These are phyloP conservation scores for Melangyna quadrimaculata DNA, from an alignment of 2,888 invertebrate genomes.

Conservation along the genomic window DNA sequence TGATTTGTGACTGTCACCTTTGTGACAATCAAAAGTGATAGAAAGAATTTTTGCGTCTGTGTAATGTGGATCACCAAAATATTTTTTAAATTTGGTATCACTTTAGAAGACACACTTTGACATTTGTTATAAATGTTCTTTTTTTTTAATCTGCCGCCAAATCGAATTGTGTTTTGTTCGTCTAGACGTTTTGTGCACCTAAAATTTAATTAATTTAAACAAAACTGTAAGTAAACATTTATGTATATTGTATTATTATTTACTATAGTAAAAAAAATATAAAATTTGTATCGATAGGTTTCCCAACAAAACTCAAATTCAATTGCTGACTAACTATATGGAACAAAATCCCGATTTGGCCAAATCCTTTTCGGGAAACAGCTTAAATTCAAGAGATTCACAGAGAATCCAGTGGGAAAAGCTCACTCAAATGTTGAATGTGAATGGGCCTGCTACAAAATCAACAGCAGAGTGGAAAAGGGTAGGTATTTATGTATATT, in stretches of 20 bases:
- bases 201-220: not conserved
- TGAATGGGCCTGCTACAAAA: not conserved
- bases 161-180: not conserved
- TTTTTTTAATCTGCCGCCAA: not conserved
- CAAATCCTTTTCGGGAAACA: not conserved
- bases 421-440: not conserved
- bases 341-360: not conserved
- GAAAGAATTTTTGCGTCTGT: too few relatives aligned
- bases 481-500: not conserved
- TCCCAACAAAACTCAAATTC: not conserved
- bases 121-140: not conserved
- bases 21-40: too few relatives aligned
- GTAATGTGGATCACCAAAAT: too few relatives aligned
- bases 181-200: not conserved
- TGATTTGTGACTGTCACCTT: too few relatives aligned
- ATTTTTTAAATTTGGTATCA: too few relatives aligned
- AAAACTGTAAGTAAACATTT: not conserved
- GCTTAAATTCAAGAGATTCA: too few relatives aligned
- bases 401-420: not conserved
- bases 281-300: not conserved
- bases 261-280: too few relatives aligned
- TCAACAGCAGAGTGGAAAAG: not conserved
- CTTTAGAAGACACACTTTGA: not conserved
- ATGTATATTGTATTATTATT: not conserved
- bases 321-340: not conserved